A percentile compares a stretch with the other conserved stretches of the same genome.
phyloP scores from a whole-genome alignment of 2,113 vertebrate genomes.

The Leucopternis melanops region DNA sequence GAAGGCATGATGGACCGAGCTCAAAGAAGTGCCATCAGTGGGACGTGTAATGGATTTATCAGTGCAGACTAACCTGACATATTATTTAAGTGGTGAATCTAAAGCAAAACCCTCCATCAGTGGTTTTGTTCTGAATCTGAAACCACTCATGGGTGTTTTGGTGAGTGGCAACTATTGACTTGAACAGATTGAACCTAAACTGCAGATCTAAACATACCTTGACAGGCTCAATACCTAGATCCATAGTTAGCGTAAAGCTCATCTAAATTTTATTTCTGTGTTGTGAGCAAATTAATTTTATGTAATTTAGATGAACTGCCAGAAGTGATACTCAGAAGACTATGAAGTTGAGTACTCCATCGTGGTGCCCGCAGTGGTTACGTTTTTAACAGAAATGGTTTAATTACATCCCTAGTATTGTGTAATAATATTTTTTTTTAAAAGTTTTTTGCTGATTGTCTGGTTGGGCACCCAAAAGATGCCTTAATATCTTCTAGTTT shows the following conservation, averaged over 20 bases:
- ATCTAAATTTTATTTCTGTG: not conserved
- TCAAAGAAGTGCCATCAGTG: not conserved
- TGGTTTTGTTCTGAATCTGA: not conserved
- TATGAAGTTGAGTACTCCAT: not conserved
- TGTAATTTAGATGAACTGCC: not conserved
- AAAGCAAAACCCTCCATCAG: not conserved
- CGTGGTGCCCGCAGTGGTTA: not conserved
- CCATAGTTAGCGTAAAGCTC: not conserved
- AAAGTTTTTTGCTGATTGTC: not conserved
- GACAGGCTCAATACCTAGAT: not conserved
- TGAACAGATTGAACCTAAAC: not conserved
- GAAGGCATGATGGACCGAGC: not conserved
- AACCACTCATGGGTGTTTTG: not conserved
- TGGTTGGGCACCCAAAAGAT: not conserved
- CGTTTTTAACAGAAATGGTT: not conserved
- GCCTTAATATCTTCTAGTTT: not conserved
- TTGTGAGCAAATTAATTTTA: not conserved
- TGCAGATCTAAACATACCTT: not conserved
- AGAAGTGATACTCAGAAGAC: not conserved
- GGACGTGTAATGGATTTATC: not conserved
- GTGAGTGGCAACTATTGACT: not conserved
- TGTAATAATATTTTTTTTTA: not conserved
- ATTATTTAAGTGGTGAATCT: not conserved
- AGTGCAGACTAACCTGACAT: not conserved
- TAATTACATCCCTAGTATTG: not conserved